Percentiles rank a stretch among this genome's conserved stretches.
These are phyloP conservation scores for Cyprinodon diabolis DNA, from an alignment of 2,797 vertebrate genomes.

Conservation along the genomic window DNA sequence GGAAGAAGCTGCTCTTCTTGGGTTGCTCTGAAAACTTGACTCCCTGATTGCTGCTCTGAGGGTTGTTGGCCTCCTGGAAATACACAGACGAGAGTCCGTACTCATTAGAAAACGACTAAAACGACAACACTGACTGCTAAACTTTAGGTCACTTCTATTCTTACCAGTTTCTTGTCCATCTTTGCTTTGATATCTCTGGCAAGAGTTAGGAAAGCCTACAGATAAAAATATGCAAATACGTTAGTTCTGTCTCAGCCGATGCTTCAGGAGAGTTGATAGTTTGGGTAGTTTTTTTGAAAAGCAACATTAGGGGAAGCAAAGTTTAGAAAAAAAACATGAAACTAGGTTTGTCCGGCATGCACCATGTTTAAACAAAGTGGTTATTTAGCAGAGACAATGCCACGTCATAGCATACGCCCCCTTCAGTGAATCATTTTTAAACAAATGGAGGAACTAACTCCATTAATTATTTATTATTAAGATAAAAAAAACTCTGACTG, in stretches of 20 bases:
- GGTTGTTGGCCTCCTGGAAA: constrained; percentile 94
- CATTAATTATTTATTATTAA: background rate
- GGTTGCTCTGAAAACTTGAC: constrained; percentile 93
- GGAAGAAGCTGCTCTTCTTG: constrained; percentile 98
- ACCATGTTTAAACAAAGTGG: background rate
- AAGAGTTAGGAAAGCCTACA: constrained; percentile 94
- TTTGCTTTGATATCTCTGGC: constrained; percentile 99
- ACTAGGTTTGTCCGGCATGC: background rate
- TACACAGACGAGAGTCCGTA: constrained; percentile 12
- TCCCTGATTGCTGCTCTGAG: constrained; percentile 92
- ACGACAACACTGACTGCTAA: background rate
- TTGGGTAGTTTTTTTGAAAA: background rate
- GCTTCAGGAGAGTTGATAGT: background rate
- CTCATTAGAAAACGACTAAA: background rate
- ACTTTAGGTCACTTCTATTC: constrained; percentile 29
- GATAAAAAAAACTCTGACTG: background rate
- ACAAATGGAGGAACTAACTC: background rate
- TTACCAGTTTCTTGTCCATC: constrained; percentile 99
- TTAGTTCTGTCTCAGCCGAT: background rate
- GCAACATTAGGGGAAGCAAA: background rate
- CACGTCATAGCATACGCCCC: background rate
- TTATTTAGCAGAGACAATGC: background rate
- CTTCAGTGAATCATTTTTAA: background rate
- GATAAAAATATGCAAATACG: constrained; percentile 30
- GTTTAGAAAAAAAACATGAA: background rate